Percentiles rank a stretch among this genome's conserved stretches.
Evolutionary conservation across 2,888 invertebrate genomes (phyloP).

Genomic region (Microchrysa polita): DNA sequence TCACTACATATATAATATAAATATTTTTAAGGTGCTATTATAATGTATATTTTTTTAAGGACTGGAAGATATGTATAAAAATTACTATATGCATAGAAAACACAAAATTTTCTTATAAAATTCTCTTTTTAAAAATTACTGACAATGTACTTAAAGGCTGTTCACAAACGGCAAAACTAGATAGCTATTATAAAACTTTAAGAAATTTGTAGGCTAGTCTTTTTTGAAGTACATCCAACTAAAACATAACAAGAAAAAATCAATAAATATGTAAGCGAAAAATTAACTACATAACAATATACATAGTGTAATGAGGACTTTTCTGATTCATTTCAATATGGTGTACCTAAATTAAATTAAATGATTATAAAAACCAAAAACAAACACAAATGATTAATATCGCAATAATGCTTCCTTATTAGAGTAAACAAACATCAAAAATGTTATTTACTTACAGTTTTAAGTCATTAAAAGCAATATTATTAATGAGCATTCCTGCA

Average conservation of each 20-base stretch:
- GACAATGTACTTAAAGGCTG: slow-evolving; percentile 30
- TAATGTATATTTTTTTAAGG: slow-evolving; percentile 41
- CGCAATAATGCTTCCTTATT: slow-evolving; percentile 4
- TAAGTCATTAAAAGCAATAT: slow-evolving; percentile 20
- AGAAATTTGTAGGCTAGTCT: slow-evolving; percentile 22
- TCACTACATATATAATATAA: slow-evolving; percentile 24
- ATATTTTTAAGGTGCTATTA: slow-evolving; percentile 42
- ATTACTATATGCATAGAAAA: not conserved
- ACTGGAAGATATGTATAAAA: not conserved
- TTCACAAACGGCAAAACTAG: slow-evolving; percentile 1
- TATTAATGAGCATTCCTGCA: slow-evolving; percentile 16
- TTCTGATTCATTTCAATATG: not conserved
- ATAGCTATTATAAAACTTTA: slow-evolving; percentile 25
- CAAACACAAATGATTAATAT: not conserved
- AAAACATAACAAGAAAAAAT: not conserved
- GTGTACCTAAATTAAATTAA: slow-evolving; percentile 22
- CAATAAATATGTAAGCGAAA: not conserved
- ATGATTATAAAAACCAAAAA: not conserved
- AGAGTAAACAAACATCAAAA: not conserved
- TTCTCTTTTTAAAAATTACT: not conserved
- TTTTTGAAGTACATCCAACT: slow-evolving; percentile 19
- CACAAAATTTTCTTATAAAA: slow-evolving; percentile 22
- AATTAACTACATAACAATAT: not conserved
- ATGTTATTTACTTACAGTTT: not conserved
- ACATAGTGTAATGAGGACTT: not conserved